Base-by-base conservation (phyloP, 2,888 invertebrate genomes). In the Drosophila robusta region DNA sequence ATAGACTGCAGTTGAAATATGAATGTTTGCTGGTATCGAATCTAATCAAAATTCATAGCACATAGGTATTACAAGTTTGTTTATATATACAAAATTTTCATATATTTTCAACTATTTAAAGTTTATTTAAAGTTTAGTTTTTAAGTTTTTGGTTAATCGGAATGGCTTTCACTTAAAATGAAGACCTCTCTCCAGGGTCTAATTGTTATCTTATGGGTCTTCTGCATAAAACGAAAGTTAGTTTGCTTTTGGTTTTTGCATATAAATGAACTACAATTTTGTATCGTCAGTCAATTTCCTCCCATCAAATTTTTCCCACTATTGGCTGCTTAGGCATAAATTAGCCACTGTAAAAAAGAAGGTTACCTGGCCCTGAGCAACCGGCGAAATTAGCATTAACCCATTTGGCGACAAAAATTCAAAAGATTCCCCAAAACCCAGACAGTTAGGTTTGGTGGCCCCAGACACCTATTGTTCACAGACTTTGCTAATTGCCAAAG, bases 401-500 rank as follows among this genome's bases (percentile, higher is more conserved):
- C 76, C 54, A 80, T 76, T 80, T 76, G 80, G 62, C 57, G 80
- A 70, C 80, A 63, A 38, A 79, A 34, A 52, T 49, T 26, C 42
- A 38, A 50, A 51, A 41, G 50, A 66, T 74, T 44, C 41, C 34
- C 42, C 34, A 49, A 51, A 63, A 87, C 56, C 46, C 58, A 18
- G 58, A 86, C 84, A 75, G 84, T 86, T 88, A 88, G 58, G 36
- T 42, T 41, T 62, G 34, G 14, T 14, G 16, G 12, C 18, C 32
- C 11, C 38, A 11, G 34, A 34, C 61, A 57, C 52, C 46, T 61
- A 76, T 72, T 76, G 89, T 83, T 83, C 77, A 68, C 78, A 66
- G 67, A 41, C 58, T 70, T 61, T 69, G 85, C 86, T 89, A 89
- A 83, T 83, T 83, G 88, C 82, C 49, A n/a, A 51, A 38, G 52